Base-by-base conservation (phyloP, 1,140 invertebrate species). In the Macrosteles quadrilineatus region DNA sequence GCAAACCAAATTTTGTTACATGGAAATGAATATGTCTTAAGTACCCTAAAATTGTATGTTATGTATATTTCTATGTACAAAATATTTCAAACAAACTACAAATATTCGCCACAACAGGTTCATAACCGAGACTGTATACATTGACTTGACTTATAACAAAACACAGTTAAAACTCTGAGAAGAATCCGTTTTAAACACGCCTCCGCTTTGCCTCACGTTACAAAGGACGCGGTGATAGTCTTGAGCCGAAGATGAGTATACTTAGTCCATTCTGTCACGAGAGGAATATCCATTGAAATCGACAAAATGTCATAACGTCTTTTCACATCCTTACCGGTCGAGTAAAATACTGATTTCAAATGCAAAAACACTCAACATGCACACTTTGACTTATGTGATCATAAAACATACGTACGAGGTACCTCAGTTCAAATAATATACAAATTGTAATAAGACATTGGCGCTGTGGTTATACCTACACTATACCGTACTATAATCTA, bases 401-500 rank as follows among this genome's bases (percentile, higher is more conserved):
- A 36, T 36, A 36, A 36, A 36, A 36, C 32, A 36, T 36, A 36
- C 32, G 32, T 36, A 36, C 32, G n/a, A 9, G n/a, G 47, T 19
- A n/a, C n/a, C n/a, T n/a, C n/a, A 21, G 25, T 59, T 27, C 25
- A 59, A 27, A 59, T 4, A 25, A 59, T 59, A 27, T 59, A 59
- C 25, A 59, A 59, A 25, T 19, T n/a, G 14, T 50, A 17, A 19
- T 50, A 59, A 30, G 55, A 59, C 21, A 59, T 59, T 59, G 55
- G 55, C 55, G 55, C 21, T 59, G 55, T n/a, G n/a, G 25, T 29
- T 21, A 6, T 2, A 59, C 2, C 21, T 27, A 27, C 3, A 21
- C 55, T 59, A 59, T 59, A 50, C 32, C 32, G 32, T 36, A 25
- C 55, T 59, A 59, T 59, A 59, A 59, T 27, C 55, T 59, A 59